Evolutionary conservation across 2,113 vertebrate species (phyloP).

Genomic region (Clarias batrachus): DNA sequence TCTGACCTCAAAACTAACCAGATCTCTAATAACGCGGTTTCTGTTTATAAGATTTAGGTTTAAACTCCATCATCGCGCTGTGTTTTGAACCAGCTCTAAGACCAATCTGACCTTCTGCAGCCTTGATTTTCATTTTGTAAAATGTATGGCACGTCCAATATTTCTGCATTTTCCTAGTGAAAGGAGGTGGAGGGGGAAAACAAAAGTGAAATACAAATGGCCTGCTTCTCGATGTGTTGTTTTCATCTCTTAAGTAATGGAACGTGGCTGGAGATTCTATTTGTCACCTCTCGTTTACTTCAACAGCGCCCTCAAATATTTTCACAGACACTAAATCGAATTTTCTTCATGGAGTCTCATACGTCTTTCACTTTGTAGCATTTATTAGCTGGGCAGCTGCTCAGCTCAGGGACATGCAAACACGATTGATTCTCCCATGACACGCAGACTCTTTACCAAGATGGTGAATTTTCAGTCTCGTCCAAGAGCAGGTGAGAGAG

Average conservation of each 20-base stretch:
- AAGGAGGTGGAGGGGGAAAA: background rate
- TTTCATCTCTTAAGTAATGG: background rate
- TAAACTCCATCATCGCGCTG: background rate
- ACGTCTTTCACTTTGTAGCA: constrained; percentile 57
- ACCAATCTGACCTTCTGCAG: background rate
- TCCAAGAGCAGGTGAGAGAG: constrained; percentile 43
- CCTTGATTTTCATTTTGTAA: background rate
- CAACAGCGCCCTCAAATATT: constrained; percentile 53
- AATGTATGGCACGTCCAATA: background rate
- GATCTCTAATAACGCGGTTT: background rate
- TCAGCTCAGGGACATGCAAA: constrained; percentile 55
- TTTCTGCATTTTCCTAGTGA: background rate
- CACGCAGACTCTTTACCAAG: constrained; percentile 13
- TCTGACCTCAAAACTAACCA: constrained; percentile 24
- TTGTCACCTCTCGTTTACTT: constrained; percentile 62
- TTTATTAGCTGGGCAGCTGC: constrained; percentile 57
- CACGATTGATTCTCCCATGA: constrained; percentile 12
- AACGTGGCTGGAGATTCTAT: constrained; percentile 50
- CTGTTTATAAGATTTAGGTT: background rate
- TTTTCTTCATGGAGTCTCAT: constrained; percentile 67
- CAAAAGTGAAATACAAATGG: too few relatives aligned
- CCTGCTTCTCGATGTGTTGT: background rate
- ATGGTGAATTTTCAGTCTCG: constrained; percentile 33
- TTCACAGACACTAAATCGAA: constrained; percentile 61
- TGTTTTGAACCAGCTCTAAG: background rate